Base-by-base conservation (phyloP, 2,113 vertebrate genomes). In the Glareola pratincola region DNA sequence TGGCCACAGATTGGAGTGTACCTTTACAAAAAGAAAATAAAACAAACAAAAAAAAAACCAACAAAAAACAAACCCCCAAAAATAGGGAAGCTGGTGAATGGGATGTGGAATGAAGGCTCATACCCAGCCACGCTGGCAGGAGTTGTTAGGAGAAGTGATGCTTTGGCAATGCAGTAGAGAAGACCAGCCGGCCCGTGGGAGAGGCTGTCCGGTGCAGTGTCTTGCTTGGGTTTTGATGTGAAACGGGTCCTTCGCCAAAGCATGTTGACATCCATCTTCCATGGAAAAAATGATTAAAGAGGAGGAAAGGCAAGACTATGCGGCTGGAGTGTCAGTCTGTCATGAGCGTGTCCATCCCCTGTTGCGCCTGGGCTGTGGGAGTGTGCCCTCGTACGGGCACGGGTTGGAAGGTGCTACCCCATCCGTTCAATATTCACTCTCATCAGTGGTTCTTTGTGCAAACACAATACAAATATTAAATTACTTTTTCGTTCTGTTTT, bases 381-480 rank as follows among this genome's bases (percentile, higher is more conserved):
- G 24, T 1, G 48, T 45, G 74, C 29, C 30, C 48, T 74, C 1
- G 0, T 5, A 23, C 0, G 3, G 48, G 41, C 24, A 1, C 10
- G 9, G 71, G 29, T n/a, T 39, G 57, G 79, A 62, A 86, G 63
- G 45, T 82, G 80, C 64, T 53, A 16, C 37, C 41, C 37, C 0
- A 0, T 8, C 6, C 64, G 8, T 32, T 85, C 50, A 10, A 1
- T 23, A 27, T 69, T 73, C 0, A 0, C n/a, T 71, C 78, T 74
- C 32, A 75, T 79, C 77, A 50, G 66, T 0, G 5, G 16, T 76
- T 36, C 74, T 73, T 88, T 91, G 74, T 96, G 91, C 71, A 93
- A 90, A 69, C 62, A 92, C 74, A 80, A 47, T 79, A 47, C 86
- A 91, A 90, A 94, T 96, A 91, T 90, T 93, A 85, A 92, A 90